phyloP scores from a whole-genome alignment of 1,140 invertebrate genomes.

The Drosophila nigrodunni region DNA sequence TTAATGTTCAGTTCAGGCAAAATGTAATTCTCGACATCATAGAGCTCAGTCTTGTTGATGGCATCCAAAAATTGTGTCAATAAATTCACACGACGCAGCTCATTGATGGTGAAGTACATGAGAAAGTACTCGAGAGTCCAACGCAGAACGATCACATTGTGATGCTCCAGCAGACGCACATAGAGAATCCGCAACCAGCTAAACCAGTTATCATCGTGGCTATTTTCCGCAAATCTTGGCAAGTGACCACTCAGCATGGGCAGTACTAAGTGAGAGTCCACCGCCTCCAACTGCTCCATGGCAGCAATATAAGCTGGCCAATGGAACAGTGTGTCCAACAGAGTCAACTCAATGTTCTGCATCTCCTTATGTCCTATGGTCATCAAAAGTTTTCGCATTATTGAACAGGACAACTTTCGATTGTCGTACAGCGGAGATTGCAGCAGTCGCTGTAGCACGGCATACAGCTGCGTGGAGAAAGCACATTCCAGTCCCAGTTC shows the following conservation, averaged over 20 bases:
- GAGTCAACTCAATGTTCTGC: not conserved
- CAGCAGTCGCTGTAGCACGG: constrained; percentile 24
- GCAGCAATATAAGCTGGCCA: constrained; percentile 65
- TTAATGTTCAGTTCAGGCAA: constrained; percentile 24
- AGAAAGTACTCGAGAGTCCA: constrained; percentile 71
- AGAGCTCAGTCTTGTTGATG: constrained; percentile 50
- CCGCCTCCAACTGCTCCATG: constrained; percentile 86
- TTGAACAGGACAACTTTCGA: constrained; percentile 33
- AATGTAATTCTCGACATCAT: constrained; percentile 43
- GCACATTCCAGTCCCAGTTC: constrained; percentile 20
- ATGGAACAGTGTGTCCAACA: constrained; percentile 6
- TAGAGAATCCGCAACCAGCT: constrained; percentile 83
- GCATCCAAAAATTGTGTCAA: constrained; percentile 40
- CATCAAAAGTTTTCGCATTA: constrained; percentile 40
- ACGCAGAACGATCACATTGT: constrained; percentile 83
- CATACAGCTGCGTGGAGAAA: constrained; percentile 23
- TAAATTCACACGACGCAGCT: constrained; percentile 22
- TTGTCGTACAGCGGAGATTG: constrained; percentile 28
- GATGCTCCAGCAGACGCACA: constrained; percentile 82
- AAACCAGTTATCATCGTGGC: constrained; percentile 16
- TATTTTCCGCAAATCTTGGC: constrained; percentile 44
- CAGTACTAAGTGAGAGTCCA: constrained; percentile 86
- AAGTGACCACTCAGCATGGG: constrained; percentile 82
- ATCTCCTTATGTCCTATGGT: not conserved
- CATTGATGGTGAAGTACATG: constrained; percentile 17